Evolutionary conservation across 2,888 invertebrate genomes (phyloP), one percentile per base, ranked within the genome.

Genomic region (Xiphydria camelus): DNA sequence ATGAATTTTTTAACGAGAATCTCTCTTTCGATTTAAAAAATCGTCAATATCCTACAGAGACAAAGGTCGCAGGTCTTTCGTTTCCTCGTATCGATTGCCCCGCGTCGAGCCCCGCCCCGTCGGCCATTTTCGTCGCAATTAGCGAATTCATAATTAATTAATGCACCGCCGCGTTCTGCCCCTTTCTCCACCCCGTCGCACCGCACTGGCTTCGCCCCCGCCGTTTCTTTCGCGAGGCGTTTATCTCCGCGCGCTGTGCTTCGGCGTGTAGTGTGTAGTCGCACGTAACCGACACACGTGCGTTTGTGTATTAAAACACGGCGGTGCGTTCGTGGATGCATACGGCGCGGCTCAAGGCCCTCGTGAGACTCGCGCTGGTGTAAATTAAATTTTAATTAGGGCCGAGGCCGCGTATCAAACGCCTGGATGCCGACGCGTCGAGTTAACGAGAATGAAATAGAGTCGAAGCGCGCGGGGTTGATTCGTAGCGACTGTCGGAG

Each of bases 41-140:
- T n/a, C n/a, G n/a, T n/a, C n/a, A n/a, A n/a, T n/a, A n/a, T n/a
- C n/a, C n/a, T n/a, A n/a, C n/a, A n/a, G n/a, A n/a, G n/a, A n/a
- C n/a, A n/a, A n/a, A n/a, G n/a, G n/a, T n/a, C n/a, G n/a, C n/a
- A n/a, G n/a, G n/a, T n/a, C n/a, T n/a, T n/a, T n/a, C n/a, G n/a
- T n/a, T n/a, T n/a, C n/a, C n/a, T 26, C 23, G 25, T 45, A 64
- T 65, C 57, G 66, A 67, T 61, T 49, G 50, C 57, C 58, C 61
- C 58, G 19, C n/a, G 19, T 21, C n/a, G n/a, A 33, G 45, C 14
- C 31, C 39, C 66, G 67, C 66, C 67, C 64, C 60, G 62, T 56
- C 67, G 64, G 67, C 66, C 67, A 66, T 66, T 61, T 67, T 66
- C 57, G 61, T 57, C 45, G 54, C 60, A 67, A 64, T 66, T 66